These are phyloP conservation scores for Poecile atricapillus DNA, from an alignment of 2,113 vertebrate genomes.

Conservation along the genomic window DNA sequence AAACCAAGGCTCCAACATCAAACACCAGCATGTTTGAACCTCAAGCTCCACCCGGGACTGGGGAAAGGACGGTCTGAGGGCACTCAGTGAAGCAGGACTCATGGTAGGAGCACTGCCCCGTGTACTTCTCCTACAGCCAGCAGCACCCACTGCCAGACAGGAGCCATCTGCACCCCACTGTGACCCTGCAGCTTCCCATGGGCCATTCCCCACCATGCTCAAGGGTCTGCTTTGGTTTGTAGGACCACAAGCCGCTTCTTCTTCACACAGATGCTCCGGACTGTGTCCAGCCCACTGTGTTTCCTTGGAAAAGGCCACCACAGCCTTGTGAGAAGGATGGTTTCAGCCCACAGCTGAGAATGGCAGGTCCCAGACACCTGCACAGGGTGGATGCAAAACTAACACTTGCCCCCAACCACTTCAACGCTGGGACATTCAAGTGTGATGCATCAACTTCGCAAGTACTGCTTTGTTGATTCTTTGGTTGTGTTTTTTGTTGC, in stretches of 20 bases:
- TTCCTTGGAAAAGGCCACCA: neutral
- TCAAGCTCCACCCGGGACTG: rapidly evolving
- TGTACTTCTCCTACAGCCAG: neutral
- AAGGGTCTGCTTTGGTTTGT: neutral
- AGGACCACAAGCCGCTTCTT: neutral
- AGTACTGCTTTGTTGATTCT: neutral
- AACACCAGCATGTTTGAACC: neutral
- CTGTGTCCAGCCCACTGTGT: no score
- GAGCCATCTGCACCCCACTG: rapidly evolving
- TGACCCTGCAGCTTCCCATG: neutral
- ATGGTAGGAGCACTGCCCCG: neutral
- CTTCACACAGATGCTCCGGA: neutral
- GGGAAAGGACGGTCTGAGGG: neutral
- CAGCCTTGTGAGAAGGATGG: neutral
- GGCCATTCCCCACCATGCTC: neutral
- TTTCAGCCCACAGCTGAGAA: rapidly evolving
- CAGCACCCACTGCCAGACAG: rapidly evolving
- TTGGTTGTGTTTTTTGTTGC: neutral
- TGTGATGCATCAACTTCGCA: neutral
- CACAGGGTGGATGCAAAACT: neutral
- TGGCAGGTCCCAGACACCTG: neutral
- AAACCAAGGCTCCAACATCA: neutral
- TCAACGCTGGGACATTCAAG: no score
- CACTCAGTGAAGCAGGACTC: neutral
- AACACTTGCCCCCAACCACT: neutral